Percentiles rank a stretch among this genome's conserved stretches.
Evolutionary conservation across 1,140 invertebrate species (phyloP).

Genomic region (Cheumatopsyche charites): DNA sequence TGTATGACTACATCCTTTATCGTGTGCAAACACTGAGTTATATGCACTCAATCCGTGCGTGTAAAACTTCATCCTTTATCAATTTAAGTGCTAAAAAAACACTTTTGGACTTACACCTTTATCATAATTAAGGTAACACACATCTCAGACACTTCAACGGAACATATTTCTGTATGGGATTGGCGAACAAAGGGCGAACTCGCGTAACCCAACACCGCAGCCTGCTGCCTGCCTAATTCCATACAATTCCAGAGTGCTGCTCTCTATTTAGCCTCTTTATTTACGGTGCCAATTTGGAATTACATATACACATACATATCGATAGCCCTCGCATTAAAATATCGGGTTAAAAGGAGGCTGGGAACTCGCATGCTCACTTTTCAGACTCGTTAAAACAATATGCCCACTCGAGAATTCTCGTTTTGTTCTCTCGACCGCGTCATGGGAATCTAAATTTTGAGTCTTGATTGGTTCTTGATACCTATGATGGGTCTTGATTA

Average conservation of each 20-base stretch:
- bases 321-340: constrained; percentile 35
- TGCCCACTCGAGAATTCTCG: constrained; percentile 28
- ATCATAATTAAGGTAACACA: no score
- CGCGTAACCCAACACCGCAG: constrained; percentile 19
- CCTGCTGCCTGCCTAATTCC: constrained; percentile 25
- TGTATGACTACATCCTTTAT: no score
- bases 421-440: no score
- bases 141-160: background rate
- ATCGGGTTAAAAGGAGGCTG: constrained; percentile 26
- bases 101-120: no score
- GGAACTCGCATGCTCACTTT: constrained; percentile 31
- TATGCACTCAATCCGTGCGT: no score
- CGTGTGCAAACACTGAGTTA: no score
- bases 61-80: no score
- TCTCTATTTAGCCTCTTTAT: constrained; percentile 17
- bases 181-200: background rate
- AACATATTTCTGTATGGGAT: constrained; percentile 2
- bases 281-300: constrained; percentile 35
- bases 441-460: no score
- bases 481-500: background rate
- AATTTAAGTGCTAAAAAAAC: no score
- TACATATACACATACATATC: constrained; percentile 13
- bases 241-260: constrained; percentile 21
- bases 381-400: constrained; percentile 36
- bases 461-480: no score